These are phyloP conservation scores for Bothrops jararaca DNA, from an alignment of 2,113 vertebrate species.

Conservation along the genomic window DNA sequence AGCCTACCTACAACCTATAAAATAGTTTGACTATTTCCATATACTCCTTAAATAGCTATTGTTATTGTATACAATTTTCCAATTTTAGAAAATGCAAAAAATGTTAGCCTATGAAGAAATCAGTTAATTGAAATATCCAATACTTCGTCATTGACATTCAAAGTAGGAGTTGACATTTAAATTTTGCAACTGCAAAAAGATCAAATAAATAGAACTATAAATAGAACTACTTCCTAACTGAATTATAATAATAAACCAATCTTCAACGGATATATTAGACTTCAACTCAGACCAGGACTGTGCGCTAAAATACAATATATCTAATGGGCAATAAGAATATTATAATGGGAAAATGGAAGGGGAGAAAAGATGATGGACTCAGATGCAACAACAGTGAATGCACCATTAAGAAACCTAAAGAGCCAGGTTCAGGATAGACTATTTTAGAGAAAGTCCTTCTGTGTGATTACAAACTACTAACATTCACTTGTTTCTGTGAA, in stretches of 20 bases:
- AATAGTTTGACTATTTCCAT: neutral
- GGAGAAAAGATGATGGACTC: neutral
- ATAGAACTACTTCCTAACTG: constrained; percentile 8
- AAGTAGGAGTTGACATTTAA: neutral
- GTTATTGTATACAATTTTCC: neutral
- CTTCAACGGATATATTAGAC: neutral
- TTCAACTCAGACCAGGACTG: neutral
- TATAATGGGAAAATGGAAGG: neutral
- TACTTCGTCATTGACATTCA: neutral
- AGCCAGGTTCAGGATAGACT: neutral
- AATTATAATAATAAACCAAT: neutral
- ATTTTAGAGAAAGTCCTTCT: neutral
- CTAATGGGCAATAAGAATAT: neutral
- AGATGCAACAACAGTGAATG: neutral
- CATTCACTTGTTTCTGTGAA: neutral
- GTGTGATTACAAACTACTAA: neutral
- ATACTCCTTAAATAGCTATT: neutral
- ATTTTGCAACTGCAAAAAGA: constrained; percentile 20
- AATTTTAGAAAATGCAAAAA: neutral
- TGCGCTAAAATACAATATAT: neutral
- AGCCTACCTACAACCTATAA: neutral
- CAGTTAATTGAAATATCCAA: neutral
- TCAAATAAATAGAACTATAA: constrained; percentile 31
- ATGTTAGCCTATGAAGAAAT: neutral
- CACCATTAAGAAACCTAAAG: neutral